Percentiles rank a stretch among this genome's conserved stretches.
Evolutionary conservation across 2,888 invertebrate species (phyloP).

Genomic region (Nomada flava): DNA sequence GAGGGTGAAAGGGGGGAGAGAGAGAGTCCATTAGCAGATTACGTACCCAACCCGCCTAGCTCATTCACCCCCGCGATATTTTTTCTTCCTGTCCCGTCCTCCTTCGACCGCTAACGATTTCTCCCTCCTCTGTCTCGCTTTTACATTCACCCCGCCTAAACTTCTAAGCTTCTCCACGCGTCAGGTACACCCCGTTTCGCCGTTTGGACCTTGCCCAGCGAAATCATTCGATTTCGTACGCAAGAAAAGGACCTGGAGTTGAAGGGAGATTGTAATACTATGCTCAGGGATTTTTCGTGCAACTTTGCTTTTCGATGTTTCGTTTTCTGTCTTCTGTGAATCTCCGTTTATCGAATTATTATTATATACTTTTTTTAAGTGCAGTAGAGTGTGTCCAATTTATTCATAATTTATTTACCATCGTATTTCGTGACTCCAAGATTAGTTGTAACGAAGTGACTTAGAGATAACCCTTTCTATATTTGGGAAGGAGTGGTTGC

Average conservation of each 20-base stretch:
- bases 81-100: conserved; percentile 75
- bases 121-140: conserved; percentile 62
- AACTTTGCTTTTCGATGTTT: background rate
- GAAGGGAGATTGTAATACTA: background rate
- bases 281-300: background rate
- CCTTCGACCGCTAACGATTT: conserved; percentile 72
- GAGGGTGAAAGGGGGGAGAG: conserved; percentile 53
- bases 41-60: conserved; percentile 81
- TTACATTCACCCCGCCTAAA: conserved; percentile 48
- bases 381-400: too few species aligned
- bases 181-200: conserved; percentile 55
- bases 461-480: too few species aligned
- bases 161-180: conserved; percentile 52
- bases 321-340: background rate
- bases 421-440: too few species aligned
- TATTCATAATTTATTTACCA: too few species aligned
- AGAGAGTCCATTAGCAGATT: conserved; percentile 84
- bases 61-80: conserved; percentile 80
- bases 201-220: conserved; percentile 41
- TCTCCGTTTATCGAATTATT: too few species aligned
- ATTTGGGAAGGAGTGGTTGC: too few species aligned
- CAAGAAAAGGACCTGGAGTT: background rate
- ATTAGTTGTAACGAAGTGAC: too few species aligned
- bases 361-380: too few species aligned
- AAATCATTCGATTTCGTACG: conserved; percentile 24